A percentile compares a stretch with the other conserved stretches of the same genome.
phyloP scores from a whole-genome alignment of 2,888 invertebrate genomes.

The Aelia acuminata region DNA sequence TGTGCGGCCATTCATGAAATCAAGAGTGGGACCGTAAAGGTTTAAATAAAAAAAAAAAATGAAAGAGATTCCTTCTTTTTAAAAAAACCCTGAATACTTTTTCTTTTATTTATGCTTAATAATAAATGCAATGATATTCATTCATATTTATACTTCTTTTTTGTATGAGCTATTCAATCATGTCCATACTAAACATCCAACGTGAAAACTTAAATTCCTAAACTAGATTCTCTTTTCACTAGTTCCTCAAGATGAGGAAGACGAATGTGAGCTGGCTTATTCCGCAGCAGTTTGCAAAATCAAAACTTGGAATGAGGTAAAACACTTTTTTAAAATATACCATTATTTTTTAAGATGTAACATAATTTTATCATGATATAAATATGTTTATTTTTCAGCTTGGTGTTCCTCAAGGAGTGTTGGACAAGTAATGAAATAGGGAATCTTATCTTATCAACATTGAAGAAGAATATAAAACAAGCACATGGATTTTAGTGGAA shows the following conservation, averaged over 20 bases:
- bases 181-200: background rate
- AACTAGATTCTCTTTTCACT: background rate
- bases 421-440: background rate
- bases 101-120: too few relatives aligned
- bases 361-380: too few relatives aligned
- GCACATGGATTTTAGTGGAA: background rate
- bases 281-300: background rate
- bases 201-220: background rate
- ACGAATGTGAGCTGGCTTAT: background rate
- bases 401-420: background rate
- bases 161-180: background rate
- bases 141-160: background rate
- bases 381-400: background rate
- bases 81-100: too few relatives aligned
- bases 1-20: too few relatives aligned
- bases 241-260: background rate
- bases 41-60: too few relatives aligned
- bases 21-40: too few relatives aligned
- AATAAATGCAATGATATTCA: background rate
- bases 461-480: background rate
- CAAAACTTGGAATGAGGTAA: conserved; percentile 3
- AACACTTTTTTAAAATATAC: too few relatives aligned
- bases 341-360: too few relatives aligned
- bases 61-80: too few relatives aligned
- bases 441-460: background rate